phyloP scores from a whole-genome alignment of 2,113 vertebrate species.

The Pollimyrus isidori region DNA sequence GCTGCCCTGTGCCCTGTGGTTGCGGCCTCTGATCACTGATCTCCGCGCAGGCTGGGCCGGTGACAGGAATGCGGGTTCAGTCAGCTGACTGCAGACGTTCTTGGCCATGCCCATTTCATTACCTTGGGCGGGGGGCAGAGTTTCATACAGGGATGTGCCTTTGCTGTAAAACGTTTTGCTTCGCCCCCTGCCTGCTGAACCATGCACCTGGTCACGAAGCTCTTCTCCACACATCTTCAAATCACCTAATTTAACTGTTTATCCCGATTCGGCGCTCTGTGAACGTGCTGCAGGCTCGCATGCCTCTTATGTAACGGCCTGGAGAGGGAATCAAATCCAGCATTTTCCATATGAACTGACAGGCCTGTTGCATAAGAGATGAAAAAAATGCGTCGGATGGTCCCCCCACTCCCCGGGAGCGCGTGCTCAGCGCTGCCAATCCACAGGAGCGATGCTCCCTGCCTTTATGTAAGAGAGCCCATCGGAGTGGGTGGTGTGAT shows the following conservation, averaged over 20 bases:
- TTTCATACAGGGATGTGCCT: not conserved
- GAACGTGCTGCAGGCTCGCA: not conserved
- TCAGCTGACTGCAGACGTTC: not conserved
- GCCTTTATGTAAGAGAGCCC: constrained; percentile 29
- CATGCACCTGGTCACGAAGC: not conserved
- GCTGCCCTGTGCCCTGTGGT: not conserved
- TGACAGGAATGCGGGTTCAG: not conserved
- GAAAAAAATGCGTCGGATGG: constrained; percentile 26
- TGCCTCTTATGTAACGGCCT: constrained; percentile 13
- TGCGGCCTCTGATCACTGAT: not conserved
- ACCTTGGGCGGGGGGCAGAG: not conserved
- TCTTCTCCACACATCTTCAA: not conserved
- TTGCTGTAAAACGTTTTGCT: not conserved
- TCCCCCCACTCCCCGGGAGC: not conserved
- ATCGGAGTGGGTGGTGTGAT: constrained; percentile 12
- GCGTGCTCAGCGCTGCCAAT: constrained; percentile 23
- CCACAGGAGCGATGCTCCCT: constrained; percentile 23
- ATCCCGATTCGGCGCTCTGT: not conserved
- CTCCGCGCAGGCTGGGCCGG: not conserved
- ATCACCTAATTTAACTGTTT: not conserved
- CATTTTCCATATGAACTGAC: constrained; percentile 16
- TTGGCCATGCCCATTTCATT: not conserved
- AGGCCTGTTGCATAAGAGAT: constrained; percentile 30
- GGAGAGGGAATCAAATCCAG: not conserved
- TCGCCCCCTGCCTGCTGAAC: not conserved